Evolutionary conservation across 2,888 invertebrate species (phyloP), one percentile per base, ranked within the genome.

Genomic region (Carpatolechia fugitivella): DNA sequence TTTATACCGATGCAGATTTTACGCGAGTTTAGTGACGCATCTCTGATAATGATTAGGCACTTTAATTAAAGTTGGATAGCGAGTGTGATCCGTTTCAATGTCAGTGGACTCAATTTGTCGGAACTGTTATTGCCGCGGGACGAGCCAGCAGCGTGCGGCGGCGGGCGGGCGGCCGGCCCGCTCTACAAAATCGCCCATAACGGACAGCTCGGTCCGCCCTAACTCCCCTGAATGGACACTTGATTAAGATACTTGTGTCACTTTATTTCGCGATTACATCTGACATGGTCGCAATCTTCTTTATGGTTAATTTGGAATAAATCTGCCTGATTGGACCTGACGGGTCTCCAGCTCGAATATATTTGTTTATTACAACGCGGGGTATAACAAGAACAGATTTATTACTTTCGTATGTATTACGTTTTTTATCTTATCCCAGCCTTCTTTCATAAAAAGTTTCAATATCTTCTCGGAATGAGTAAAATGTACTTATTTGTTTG

Each of bases 191-290:
- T 82, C 77, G 76, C 66, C 82, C 82, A 82, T 86, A 80, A 83
- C 80, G 67, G 81, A 82, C 82, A 77, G 79, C 77, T 78, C 75
- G 69, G 70, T 64, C 74, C 71, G 69, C 76, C 76, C 76, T 83
- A 81, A 82, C 80, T 82, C 84, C 77, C 66, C 63, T 69, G 76
- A 87, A 86, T 87, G 82, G 83, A 82, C 82, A 80, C 85, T 86
- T 87, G 85, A 89, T 88, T 86, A 88, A 85, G 88, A 85, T 82
- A 84, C 83, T 88, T 76, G 81, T 83, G 81, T 81, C 84, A 82
- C 82, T 86, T 88, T 85, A 87, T 85, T 82, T 78, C 72, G 79
- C 80, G 84, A 87, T 87, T 84, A 85, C 81, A 82, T 80, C 79
- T 80, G 80, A 81, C 79, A 74, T 78, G 76, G 78, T 76, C 73